Conservation (phyloP, 2,888 invertebrate species). For the Eudasyphora cyanicolor region DNA sequence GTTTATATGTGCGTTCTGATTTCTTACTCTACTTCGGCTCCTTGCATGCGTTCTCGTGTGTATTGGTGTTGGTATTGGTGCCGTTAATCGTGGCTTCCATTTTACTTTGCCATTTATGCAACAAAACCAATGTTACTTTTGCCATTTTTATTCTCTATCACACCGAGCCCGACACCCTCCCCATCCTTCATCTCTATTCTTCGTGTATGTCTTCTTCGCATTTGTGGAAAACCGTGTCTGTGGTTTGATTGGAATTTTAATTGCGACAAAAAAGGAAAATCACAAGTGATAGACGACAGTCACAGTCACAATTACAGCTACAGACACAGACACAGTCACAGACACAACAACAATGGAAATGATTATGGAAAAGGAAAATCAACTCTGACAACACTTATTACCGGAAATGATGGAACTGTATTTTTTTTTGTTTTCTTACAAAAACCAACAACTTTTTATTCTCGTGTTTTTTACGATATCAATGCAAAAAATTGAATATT, state of each 20-base stretch:
- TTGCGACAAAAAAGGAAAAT: slow-evolving; percentile 9
- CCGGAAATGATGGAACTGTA: not conserved
- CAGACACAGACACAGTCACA: not conserved
- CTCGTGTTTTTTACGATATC: not conserved
- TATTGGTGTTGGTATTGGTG: not conserved
- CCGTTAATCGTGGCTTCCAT: slow-evolving; percentile 4
- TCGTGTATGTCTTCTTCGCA: no score
- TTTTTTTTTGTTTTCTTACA: not conserved
- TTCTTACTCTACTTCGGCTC: not conserved
- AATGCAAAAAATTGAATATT: slow-evolving; percentile 21
- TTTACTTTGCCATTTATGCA: slow-evolving; percentile 9
- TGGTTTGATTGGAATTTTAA: slow-evolving; percentile 21
- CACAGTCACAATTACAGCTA: not conserved
- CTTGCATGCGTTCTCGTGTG: not conserved
- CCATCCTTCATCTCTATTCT: no score
- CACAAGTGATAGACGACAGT: not conserved
- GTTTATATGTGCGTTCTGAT: not conserved
- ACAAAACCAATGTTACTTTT: not conserved
- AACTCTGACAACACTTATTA: not conserved
- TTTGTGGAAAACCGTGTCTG: slow-evolving; percentile 22
- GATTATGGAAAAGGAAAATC: not conserved
- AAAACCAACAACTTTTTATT: not conserved
- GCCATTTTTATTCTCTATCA: not conserved
- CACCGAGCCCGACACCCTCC: not conserved
- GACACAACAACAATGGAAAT: slow-evolving; percentile 9